These are phyloP conservation scores for Scophthalmus maximus DNA, from an alignment of 2,113 vertebrate species.

Conservation along the genomic window DNA sequence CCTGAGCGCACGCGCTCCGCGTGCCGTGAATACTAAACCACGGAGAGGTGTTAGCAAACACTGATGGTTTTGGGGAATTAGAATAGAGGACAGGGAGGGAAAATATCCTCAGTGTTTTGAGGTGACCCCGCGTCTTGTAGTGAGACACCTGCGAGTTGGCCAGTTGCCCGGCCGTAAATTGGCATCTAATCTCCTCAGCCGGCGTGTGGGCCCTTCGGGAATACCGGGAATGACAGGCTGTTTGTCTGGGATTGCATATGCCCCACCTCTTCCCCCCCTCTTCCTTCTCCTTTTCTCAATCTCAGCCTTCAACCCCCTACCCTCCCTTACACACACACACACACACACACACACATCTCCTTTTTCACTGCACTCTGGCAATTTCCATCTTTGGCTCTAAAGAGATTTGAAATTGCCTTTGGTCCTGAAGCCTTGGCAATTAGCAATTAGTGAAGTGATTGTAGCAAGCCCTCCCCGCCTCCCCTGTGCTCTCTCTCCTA, in stretches of 20 bases:
- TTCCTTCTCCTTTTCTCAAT: slow-evolving; percentile 57
- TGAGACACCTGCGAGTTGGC: slow-evolving; percentile 78
- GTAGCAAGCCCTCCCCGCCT: slow-evolving; percentile 59
- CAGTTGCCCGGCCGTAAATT: slow-evolving; percentile 77
- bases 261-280: slow-evolving; percentile 49
- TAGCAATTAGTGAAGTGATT: slow-evolving; percentile 81
- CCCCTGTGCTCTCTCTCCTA: slow-evolving; percentile 48
- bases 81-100: slow-evolving; percentile 54
- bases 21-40: slow-evolving; percentile 65
- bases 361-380: slow-evolving; percentile 72
- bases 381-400: slow-evolving; percentile 79
- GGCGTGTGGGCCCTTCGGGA: slow-evolving; percentile 64
- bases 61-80: slow-evolving; percentile 51
- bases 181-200: slow-evolving; percentile 81
- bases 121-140: slow-evolving; percentile 78
- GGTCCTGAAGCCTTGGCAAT: slow-evolving; percentile 79
- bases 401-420: slow-evolving; percentile 82
- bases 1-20: slow-evolving; percentile 19
- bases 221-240: slow-evolving; percentile 80
- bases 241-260: slow-evolving; percentile 82
- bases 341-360: slow-evolving; percentile 39
- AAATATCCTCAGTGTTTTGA: slow-evolving; percentile 68
- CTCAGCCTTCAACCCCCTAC: slow-evolving; percentile 25
- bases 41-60: slow-evolving; percentile 42
- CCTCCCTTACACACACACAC: neutral